Evolutionary conservation across 2,797 vertebrate species (phyloP), one percentile per base, ranked within the genome.

Genomic region (Rhyacichthys aspro): DNA sequence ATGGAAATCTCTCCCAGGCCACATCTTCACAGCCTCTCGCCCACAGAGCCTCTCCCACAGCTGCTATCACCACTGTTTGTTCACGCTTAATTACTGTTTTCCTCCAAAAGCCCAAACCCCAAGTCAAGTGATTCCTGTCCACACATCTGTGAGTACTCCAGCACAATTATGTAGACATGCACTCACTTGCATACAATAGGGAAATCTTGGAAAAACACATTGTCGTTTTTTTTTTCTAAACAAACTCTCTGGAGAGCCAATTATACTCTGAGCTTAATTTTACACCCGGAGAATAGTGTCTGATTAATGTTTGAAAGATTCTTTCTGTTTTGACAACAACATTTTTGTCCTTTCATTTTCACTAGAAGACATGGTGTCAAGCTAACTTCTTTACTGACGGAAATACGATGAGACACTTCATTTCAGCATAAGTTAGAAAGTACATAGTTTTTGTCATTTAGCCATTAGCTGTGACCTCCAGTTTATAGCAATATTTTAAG

Each of bases 81-180:
- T 89, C 78, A 70, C 70, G 77, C 67, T 72, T 90, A 89, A 90
- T 92, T 88, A 86, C 79, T 89, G 82, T 88, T 90, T 91, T 88
- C 59, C 72, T 81, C 55, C n/a, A 43, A 56, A 64, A 83, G 67
- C 73, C 71, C 56, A 83, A 77, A 83, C 64, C 76, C 69, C 43
- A 23, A 78, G 68, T 78, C 67, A 62, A 70, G 73, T 49, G 70
- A 59, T 64, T 78, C 54, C 66, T 67, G 61, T 74, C 65, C 48
- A 0, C 52, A 33, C 75, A 70, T 83, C 76, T 79, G 74, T 58
- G 69, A 74, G 59, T 50, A 49, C 76, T 78, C 58, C 56, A 43
- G 63, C 14, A 32, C 67, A 73, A 72, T 80, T 72, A 79, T 60
- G 54, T 41, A 59, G 55, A 67, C 62, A 23, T 62, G 61, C 74